phyloP scores from a whole-genome alignment of 2,797 vertebrate genomes.

The Argentina silus region DNA sequence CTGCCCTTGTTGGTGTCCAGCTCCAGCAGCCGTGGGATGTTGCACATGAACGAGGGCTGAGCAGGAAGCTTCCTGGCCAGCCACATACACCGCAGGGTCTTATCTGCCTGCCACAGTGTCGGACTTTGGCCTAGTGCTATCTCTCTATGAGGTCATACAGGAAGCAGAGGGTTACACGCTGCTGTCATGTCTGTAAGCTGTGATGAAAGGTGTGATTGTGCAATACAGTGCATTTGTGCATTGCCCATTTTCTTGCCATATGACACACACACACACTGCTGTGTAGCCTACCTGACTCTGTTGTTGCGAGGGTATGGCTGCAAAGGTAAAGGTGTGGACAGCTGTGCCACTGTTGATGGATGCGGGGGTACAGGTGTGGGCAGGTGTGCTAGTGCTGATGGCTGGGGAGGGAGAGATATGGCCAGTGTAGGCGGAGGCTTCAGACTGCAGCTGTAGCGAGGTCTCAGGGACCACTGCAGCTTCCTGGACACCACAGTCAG shows the following conservation, averaged over 20 bases:
- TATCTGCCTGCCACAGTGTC: slow-evolving; percentile 56
- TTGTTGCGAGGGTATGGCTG: background rate
- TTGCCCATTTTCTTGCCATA: background rate
- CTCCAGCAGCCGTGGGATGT: slow-evolving; percentile 28
- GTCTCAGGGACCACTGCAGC: slow-evolving; percentile 5
- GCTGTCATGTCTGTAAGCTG: slow-evolving; percentile 48
- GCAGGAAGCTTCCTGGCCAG: slow-evolving; percentile 31
- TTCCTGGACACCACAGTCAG: slow-evolving; percentile 2
- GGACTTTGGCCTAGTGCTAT: slow-evolving; percentile 41
- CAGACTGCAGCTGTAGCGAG: background rate
- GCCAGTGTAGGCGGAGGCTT: background rate
- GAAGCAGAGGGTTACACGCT: slow-evolving; percentile 55
- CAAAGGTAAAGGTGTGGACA: background rate
- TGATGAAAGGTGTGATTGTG: slow-evolving; percentile 56
- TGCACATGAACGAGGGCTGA: slow-evolving; percentile 14
- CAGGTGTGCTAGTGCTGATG: background rate
- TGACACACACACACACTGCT: background rate
- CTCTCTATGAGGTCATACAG: slow-evolving; percentile 55
- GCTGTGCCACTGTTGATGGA: background rate
- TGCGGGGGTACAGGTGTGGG: background rate
- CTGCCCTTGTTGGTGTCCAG: slow-evolving; percentile 26
- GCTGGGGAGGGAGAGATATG: no score
- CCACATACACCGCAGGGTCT: slow-evolving; percentile 27
- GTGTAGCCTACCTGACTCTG: background rate
- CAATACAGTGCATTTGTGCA: no score